These are phyloP conservation scores for Parus major DNA, from an alignment of 2,113 vertebrate species.

Conservation along the genomic window DNA sequence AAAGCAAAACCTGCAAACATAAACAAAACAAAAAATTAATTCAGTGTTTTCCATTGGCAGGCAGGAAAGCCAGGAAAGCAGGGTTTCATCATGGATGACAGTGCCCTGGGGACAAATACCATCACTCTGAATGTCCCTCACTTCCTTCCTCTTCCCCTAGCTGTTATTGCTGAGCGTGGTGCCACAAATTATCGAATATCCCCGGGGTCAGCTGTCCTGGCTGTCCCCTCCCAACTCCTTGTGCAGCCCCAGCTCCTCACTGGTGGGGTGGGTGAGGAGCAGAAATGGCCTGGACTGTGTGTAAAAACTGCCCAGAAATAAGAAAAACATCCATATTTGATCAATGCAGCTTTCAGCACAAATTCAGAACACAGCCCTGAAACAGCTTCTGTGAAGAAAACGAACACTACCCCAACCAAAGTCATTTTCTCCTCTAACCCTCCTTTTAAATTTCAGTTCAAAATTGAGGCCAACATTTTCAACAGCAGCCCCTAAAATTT, in stretches of 20 bases:
- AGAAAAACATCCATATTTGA: background rate
- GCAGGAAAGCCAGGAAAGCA: background rate
- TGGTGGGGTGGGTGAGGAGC: background rate
- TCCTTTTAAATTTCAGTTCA: background rate
- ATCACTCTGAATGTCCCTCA: background rate
- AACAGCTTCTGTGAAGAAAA: background rate
- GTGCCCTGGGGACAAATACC: background rate
- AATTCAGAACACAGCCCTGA: background rate
- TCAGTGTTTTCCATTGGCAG: fast-evolving
- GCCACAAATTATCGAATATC: background rate
- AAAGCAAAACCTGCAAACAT: background rate
- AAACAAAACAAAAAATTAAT: background rate
- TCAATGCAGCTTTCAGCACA: background rate
- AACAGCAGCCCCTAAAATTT: background rate
- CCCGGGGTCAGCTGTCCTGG: background rate
- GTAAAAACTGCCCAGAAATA: background rate
- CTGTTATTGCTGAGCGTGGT: background rate
- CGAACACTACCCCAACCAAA: background rate
- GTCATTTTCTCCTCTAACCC: background rate
- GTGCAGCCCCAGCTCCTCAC: fast-evolving
- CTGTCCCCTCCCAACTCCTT: background rate
- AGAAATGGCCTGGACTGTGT: background rate
- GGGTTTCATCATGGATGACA: fast-evolving
- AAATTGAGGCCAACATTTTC: background rate
- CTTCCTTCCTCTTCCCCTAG: background rate